Base-by-base conservation (phyloP, 2,113 vertebrate species). In the Rhagologus leucostigma region DNA sequence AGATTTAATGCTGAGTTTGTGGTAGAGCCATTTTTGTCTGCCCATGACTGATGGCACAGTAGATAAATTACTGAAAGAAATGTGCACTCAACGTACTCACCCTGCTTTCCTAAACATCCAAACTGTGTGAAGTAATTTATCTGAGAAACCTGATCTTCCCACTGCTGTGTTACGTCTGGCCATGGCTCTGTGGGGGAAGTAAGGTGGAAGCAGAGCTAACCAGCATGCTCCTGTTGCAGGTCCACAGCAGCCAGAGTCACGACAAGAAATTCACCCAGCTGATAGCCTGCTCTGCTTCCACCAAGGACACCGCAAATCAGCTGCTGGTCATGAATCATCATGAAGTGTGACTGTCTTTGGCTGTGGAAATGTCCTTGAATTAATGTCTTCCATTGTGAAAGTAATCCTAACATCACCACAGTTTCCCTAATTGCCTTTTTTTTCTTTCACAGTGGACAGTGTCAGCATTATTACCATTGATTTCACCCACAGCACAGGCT, bases 51-150 rank as follows among this genome's bases (percentile, higher is more conserved):
- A 65, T 57, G n/a, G 29, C 2, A 1, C 26, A 84, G 79, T 12
- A 84, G 76, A 52, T 74, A 92, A 95, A 90, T 71, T 84, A 78
- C 33, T 4, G 27, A 47, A 84, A 81, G 33, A 77, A 86, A 65
- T 0, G 1, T 69, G 27, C 23, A 16, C 13, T 30, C 57, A 46
- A 46, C 0, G 1, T 75, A 37, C 22, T 79, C 49, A 37, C 26
- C 6, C 62, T 23, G 29, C 49, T 71, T 70, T 83, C 42, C 79
- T 55, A 57, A 77, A 74, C 9, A 65, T 21, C 53, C 44, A 41
- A 47, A n/a, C 49, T 6, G 4, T 21, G 22, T 2, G 2, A 70
- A 69, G n/a, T 16, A 39, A 41, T 64, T 78, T 49, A 39, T 13
- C 49, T 57, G 67, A 42, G 75, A 71, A 88, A 86, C 53, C 37